phyloP scores from a whole-genome alignment of 2,113 vertebrate genomes.

The Ageneiosus marmoratus region DNA sequence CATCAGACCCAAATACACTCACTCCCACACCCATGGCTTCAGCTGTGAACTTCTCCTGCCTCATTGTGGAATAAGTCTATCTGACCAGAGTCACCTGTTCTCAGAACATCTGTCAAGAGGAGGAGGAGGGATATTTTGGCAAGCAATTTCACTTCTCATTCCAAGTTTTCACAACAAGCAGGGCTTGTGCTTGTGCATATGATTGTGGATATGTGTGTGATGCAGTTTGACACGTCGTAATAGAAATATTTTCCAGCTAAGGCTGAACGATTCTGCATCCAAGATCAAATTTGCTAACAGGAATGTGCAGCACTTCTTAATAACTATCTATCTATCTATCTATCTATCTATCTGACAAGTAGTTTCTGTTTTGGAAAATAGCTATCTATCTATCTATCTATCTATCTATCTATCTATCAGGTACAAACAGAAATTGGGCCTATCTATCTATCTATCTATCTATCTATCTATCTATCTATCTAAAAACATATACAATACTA shows the following conservation, averaged over 20 bases:
- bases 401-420: too few species aligned
- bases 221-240: conserved; percentile 32
- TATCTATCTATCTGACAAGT: too few species aligned
- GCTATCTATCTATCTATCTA: too few species aligned
- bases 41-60: conserved; percentile 7
- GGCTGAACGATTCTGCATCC: background rate
- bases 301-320: background rate
- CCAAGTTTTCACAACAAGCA: conserved; percentile 27
- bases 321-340: too few species aligned
- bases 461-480: too few species aligned
- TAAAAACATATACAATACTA: too few species aligned
- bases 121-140: conserved; percentile 39
- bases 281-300: background rate
- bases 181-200: background rate
- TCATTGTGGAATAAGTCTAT: conserved; percentile 5
- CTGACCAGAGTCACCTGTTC: conserved; percentile 41
- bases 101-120: conserved; percentile 42
- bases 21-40: background rate
- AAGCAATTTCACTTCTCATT: conserved; percentile 34
- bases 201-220: conserved; percentile 6
- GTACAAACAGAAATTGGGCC: too few species aligned
- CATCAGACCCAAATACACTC: conserved; percentile 9
- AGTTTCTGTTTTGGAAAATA: background rate
- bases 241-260: conserved; percentile 32
- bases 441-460: too few species aligned